A percentile compares a stretch with the other conserved stretches of the same genome.
phyloP scores from a whole-genome alignment of 2,888 invertebrate species.

The Tanypteryx hageni region DNA sequence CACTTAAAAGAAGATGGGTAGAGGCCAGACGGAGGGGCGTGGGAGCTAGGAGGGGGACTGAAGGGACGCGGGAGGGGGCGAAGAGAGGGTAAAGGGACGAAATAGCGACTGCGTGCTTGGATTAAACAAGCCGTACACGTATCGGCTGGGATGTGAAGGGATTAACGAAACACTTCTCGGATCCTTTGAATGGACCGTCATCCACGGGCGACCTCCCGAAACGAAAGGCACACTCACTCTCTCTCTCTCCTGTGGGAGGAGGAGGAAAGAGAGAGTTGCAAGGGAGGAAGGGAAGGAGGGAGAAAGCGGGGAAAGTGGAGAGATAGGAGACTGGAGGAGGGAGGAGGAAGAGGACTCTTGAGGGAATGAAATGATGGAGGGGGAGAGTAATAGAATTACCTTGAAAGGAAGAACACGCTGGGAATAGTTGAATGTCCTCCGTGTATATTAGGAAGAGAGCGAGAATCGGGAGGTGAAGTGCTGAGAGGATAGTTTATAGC shows the following conservation, averaged over 20 bases:
- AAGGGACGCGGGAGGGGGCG: neutral
- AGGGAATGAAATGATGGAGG: too few relatives aligned
- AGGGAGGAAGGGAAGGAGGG: neutral
- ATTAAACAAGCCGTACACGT: neutral
- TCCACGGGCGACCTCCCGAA: neutral
- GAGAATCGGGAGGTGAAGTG: neutral
- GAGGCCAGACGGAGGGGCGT: too few relatives aligned
- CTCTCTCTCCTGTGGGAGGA: neutral
- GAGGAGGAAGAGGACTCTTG: neutral
- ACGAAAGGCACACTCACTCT: too few relatives aligned
- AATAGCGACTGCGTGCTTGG: neutral
- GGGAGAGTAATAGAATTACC: too few relatives aligned
- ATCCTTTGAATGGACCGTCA: neutral
- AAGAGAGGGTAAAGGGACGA: neutral
- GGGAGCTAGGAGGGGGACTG: neutral
- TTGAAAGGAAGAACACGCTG: too few relatives aligned
- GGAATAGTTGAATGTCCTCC: too few relatives aligned
- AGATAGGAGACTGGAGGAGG: neutral
- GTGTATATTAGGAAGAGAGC: too few relatives aligned
- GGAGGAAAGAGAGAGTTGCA: neutral
- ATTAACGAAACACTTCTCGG: slow-evolving; percentile 15
- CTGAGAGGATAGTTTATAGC: neutral
- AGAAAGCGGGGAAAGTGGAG: neutral
- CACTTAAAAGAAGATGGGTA: too few relatives aligned
- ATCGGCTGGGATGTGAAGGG: neutral